A percentile compares a stretch with the other conserved stretches of the same genome.
Evolutionary conservation across 2,888 invertebrate genomes (phyloP).

Genomic region (Xestobium rufovillosum): DNA sequence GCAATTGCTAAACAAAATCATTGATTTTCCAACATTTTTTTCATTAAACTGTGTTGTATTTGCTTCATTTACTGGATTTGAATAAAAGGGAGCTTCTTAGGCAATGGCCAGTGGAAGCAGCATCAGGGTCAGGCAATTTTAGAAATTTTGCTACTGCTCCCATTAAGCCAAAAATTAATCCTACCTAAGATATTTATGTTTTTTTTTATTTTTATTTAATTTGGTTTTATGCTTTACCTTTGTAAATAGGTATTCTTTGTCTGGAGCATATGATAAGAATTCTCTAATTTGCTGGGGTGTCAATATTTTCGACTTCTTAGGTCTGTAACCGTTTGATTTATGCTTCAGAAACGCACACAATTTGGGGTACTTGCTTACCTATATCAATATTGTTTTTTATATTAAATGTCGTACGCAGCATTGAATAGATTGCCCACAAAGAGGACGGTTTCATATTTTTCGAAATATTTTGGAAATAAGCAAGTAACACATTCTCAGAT

Average conservation of each 20-base stretch:
- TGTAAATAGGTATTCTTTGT: conserved; percentile 24
- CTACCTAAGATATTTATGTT: neutral
- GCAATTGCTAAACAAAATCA: too few relatives aligned
- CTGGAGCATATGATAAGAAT: conserved; percentile 26
- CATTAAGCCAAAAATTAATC: too few relatives aligned
- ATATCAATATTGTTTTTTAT: neutral
- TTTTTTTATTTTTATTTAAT: conserved; percentile 1
- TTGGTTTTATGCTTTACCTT: conserved; percentile 15
- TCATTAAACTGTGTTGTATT: too few relatives aligned
- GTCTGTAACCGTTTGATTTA: conserved; percentile 25
- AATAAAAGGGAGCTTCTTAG: too few relatives aligned
- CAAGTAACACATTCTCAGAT: conserved; percentile 10
- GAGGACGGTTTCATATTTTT: conserved; percentile 14
- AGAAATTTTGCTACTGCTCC: conserved; percentile 1
- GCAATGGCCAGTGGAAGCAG: conserved; percentile 2
- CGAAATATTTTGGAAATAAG: conserved; percentile 11
- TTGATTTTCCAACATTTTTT: too few relatives aligned
- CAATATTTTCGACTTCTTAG: conserved; percentile 30
- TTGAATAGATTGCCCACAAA: conserved; percentile 15
- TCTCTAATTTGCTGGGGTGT: conserved; percentile 25
- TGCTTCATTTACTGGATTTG: too few relatives aligned
- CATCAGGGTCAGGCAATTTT: neutral
- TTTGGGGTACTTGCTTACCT: conserved; percentile 16
- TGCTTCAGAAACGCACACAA: conserved; percentile 26
- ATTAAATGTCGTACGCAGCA: conserved; percentile 3